phyloP scores from a whole-genome alignment of 2,797 vertebrate genomes.

The Poecilia picta region DNA sequence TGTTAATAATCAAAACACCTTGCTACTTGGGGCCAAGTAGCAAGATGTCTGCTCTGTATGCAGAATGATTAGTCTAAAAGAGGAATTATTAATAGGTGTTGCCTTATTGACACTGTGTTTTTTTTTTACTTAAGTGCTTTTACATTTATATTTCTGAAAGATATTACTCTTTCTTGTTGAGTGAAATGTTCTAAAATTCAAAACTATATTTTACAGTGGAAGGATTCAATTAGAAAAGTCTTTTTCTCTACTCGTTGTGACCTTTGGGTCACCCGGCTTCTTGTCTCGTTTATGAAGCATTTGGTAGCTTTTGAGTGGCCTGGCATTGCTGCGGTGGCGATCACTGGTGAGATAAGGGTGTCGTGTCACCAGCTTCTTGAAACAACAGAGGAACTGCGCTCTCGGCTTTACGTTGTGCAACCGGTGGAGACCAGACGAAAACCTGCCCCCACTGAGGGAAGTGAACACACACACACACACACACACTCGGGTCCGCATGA shows the following conservation, averaged over 20 bases:
- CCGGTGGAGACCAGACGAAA: constrained; percentile 34
- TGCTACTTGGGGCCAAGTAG: no score
- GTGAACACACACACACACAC: neutral
- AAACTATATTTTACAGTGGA: no score
- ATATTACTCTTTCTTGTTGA: neutral
- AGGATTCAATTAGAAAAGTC: neutral
- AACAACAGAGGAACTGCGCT: constrained; percentile 52
- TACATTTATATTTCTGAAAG: no score
- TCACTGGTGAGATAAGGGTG: constrained; percentile 8
- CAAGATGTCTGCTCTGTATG: no score
- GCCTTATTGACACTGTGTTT: no score
- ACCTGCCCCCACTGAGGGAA: constrained; percentile 25
- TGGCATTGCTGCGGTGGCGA: constrained; percentile 5
- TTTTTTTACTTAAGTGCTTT: no score
- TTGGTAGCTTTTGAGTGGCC: neutral
- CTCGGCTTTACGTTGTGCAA: constrained; percentile 48
- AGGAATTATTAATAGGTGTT: no score
- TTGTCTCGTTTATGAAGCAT: neutral
- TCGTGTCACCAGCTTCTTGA: constrained; percentile 30
- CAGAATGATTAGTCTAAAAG: no score
- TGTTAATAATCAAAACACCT: no score
- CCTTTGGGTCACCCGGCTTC: constrained; percentile 40
- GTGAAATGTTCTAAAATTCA: no score
- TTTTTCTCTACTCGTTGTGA: constrained; percentile 25
- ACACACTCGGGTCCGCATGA: constrained; percentile 10